A percentile compares a stretch with the other conserved stretches of the same genome.
phyloP scores from a whole-genome alignment of 2,113 vertebrate species.

The Solea solea region DNA sequence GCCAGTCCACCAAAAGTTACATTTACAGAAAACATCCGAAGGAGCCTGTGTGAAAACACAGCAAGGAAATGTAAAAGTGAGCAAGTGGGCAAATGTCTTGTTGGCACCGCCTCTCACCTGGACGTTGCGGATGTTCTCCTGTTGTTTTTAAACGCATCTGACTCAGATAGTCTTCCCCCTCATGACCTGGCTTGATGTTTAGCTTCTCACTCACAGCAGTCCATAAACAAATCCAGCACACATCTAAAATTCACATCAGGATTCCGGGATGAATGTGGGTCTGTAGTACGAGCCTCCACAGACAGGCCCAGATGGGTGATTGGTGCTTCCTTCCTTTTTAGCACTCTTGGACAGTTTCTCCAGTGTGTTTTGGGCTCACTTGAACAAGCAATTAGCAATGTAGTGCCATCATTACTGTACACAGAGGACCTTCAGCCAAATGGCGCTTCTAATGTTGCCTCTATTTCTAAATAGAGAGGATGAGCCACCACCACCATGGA shows the following conservation, averaged over 20 bases:
- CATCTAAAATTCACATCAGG: constrained; percentile 36
- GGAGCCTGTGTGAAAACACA: no score
- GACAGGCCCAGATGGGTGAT: constrained; percentile 44
- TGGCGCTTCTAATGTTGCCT: constrained; percentile 57
- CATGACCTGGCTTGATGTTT: no score
- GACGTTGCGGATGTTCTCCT: no score
- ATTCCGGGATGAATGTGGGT: constrained; percentile 11
- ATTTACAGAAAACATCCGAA: no score
- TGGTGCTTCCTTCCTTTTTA: constrained; percentile 47
- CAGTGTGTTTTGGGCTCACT: constrained; percentile 64
- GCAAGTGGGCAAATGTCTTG: no score
- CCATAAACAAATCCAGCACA: background rate
- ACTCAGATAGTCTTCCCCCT: no score
- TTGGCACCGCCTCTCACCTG: no score
- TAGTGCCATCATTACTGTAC: constrained; percentile 64
- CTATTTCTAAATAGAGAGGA: constrained; percentile 57
- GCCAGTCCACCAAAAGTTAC: no score
- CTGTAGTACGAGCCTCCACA: constrained; percentile 7
- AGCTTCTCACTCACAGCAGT: no score
- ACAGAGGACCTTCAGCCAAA: constrained; percentile 64
- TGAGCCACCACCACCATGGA: constrained; percentile 29
- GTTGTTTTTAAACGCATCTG: no score
- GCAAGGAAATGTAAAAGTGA: no score
- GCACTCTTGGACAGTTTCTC: constrained; percentile 54
- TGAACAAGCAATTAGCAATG: constrained; percentile 70